Percentiles rank a stretch among this genome's conserved stretches.
Conservation (phyloP, 2,113 vertebrate genomes). For the Oreochromis spilurus region DNA sequence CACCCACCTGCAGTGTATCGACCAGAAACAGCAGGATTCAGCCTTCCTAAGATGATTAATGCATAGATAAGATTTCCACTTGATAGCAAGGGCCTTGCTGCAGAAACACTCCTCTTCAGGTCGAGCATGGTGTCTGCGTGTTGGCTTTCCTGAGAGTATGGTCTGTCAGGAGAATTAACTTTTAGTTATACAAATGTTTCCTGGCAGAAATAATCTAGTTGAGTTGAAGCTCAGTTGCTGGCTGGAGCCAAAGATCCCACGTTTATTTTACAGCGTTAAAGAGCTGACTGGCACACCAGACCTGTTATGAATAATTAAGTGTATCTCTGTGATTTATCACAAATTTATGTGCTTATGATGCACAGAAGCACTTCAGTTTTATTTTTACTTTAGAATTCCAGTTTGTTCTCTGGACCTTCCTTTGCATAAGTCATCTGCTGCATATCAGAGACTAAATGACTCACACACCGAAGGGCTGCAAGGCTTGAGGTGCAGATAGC, state of each 20-base stretch:
- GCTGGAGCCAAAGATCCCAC: neutral
- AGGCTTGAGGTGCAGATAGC: neutral
- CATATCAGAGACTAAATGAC: neutral
- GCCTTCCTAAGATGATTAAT: conserved; percentile 44
- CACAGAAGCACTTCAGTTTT: neutral
- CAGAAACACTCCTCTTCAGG: neutral
- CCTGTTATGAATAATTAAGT: neutral
- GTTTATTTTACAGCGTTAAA: neutral
- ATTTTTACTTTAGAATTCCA: neutral
- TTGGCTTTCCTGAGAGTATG: neutral
- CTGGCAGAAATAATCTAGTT: neutral
- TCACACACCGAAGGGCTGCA: neutral
- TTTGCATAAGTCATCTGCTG: neutral
- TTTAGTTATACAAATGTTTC: neutral
- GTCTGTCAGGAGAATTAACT: neutral
- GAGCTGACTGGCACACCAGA: neutral
- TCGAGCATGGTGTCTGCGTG: neutral
- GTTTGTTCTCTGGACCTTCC: neutral
- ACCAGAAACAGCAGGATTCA: conserved; percentile 41
- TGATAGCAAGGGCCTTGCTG: neutral
- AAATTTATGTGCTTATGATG: neutral
- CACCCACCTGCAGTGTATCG: conserved; percentile 44
- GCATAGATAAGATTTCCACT: conserved; percentile 39
- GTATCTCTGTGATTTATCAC: neutral
- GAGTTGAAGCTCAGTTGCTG: neutral